Percentiles rank a stretch among this genome's conserved stretches.
phyloP scores from a whole-genome alignment of 1,140 invertebrate genomes.

The Ceratina calcarata region DNA sequence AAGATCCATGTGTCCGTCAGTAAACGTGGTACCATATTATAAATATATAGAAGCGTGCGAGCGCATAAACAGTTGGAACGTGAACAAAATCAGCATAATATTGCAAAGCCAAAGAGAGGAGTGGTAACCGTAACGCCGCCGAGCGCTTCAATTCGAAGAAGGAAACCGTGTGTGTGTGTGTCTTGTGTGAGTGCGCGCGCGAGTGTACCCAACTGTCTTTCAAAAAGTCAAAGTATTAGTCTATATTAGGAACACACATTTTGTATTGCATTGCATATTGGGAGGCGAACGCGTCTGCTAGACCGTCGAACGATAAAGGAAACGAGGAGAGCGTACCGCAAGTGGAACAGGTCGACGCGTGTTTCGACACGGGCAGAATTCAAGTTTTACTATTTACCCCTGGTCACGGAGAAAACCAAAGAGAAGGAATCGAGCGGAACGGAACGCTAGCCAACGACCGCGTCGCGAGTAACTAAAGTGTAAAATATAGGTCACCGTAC shows the following conservation, averaged over 20 bases:
- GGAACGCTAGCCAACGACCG: not conserved
- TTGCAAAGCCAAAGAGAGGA: not conserved
- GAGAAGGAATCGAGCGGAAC: not conserved
- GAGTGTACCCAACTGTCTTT: conserved; percentile 61
- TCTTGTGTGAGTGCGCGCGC: not conserved
- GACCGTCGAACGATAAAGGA: not conserved
- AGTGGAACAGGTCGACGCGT: not conserved
- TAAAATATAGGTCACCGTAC: conserved; percentile 15
- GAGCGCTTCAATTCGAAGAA: not conserved
- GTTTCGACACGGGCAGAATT: too few species aligned
- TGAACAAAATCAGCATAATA: not conserved
- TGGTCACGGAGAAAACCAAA: too few species aligned
- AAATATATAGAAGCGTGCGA: not conserved
- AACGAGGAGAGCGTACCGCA: not conserved
- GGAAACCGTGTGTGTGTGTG: not conserved
- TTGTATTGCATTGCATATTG: conserved; percentile 1
- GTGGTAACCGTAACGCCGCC: not conserved
- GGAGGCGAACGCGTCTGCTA: not conserved
- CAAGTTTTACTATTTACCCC: too few species aligned
- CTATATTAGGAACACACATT: conserved; percentile 14
- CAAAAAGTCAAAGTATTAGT: conserved; percentile 51
- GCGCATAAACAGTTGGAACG: not conserved
- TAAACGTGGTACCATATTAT: not conserved
- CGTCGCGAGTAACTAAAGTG: conserved; percentile 12
- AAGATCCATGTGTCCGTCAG: conserved; percentile 27